A percentile compares a stretch with the other conserved stretches of the same genome.
These are phyloP conservation scores for Amblyraja radiata DNA, from an alignment of 2,797 vertebrate species.

Conservation along the genomic window DNA sequence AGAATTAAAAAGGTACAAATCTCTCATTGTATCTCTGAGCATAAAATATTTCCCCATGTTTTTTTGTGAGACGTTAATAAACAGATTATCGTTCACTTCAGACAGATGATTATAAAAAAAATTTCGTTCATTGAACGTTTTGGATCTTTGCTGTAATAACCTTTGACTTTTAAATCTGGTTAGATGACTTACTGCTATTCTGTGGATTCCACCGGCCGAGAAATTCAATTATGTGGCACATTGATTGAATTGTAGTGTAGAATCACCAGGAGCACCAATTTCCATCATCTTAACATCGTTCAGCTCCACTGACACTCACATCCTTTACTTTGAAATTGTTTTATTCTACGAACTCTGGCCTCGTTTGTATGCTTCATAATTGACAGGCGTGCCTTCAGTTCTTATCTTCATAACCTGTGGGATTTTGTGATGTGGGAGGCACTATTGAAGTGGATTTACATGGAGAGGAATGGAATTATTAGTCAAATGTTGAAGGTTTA, in stretches of 20 bases:
- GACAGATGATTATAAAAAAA: no score
- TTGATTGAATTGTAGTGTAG: no score
- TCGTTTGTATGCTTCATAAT: background rate
- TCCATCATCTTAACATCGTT: background rate
- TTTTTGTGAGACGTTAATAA: background rate
- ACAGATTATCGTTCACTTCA: background rate
- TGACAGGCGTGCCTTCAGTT: background rate
- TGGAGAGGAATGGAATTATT: background rate
- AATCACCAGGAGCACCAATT: background rate
- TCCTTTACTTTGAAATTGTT: background rate
- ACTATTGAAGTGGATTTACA: background rate
- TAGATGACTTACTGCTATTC: background rate
- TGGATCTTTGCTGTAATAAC: no score
- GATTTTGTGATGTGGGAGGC: background rate
- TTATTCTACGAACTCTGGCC: background rate
- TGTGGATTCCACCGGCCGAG: background rate
- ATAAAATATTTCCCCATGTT: background rate
- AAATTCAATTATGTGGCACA: background rate
- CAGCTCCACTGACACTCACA: background rate
- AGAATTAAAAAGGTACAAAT: slow-evolving; percentile 28
- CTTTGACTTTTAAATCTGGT: background rate
- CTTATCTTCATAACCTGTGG: background rate
- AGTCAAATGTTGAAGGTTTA: background rate
- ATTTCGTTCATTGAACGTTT: background rate
- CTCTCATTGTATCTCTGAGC: background rate